Conservation (phyloP, 2,797 vertebrate genomes). For the Periophthalmus magnuspinnatus region DNA sequence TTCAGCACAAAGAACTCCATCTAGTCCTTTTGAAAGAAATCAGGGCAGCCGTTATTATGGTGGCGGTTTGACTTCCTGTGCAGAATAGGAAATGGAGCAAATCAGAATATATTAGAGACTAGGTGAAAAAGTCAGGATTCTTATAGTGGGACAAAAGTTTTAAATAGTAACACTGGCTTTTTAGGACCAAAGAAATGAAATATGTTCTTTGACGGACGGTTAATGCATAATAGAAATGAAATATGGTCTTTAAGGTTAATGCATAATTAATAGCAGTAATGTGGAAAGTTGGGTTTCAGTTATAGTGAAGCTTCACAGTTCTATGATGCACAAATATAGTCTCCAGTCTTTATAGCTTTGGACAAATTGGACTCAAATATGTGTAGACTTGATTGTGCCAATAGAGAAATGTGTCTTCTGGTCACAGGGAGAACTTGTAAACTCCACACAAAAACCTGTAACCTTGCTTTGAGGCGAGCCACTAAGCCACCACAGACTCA, state of each 20-base stretch:
- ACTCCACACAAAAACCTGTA: too few relatives aligned
- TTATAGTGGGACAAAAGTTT: background rate
- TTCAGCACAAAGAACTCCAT: background rate
- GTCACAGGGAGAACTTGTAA: background rate
- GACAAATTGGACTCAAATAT: too few relatives aligned
- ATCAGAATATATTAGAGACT: conserved; percentile 1
- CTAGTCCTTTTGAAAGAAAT: conserved; percentile 1
- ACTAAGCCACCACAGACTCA: too few relatives aligned
- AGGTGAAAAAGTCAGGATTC: background rate
- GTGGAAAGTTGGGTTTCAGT: too few relatives aligned
- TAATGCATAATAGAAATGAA: too few relatives aligned
- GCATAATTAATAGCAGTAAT: background rate
- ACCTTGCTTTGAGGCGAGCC: too few relatives aligned
- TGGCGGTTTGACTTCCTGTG: background rate
- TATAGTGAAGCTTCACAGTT: too few relatives aligned
- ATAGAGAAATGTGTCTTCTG: background rate
- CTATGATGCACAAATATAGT: too few relatives aligned
- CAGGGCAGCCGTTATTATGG: background rate
- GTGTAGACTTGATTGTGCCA: too few relatives aligned
- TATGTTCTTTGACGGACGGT: too few relatives aligned
- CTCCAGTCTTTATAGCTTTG: too few relatives aligned
- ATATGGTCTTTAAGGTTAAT: background rate
- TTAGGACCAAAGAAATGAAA: background rate
- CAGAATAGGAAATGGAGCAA: conserved; percentile 6
- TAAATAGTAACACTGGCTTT: background rate